A percentile compares a stretch with the other conserved stretches of the same genome.
Conservation (phyloP, 2,888 invertebrate species). For the Troilus luridus region DNA sequence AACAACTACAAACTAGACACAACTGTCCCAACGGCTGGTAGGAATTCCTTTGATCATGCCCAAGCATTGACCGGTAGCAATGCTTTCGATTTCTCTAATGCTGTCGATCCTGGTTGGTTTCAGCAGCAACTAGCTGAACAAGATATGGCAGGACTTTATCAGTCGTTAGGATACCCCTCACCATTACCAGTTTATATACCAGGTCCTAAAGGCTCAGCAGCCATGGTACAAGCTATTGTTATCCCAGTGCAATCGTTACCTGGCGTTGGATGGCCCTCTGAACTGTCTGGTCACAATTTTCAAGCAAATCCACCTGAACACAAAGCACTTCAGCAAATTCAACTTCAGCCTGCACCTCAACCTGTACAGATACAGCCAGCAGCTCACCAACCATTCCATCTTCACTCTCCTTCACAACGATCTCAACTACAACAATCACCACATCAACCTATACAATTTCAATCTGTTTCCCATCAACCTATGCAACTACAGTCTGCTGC, state of each 20-base stretch:
- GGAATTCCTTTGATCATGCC: slow-evolving; percentile 69
- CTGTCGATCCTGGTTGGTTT: slow-evolving; percentile 62
- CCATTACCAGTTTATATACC: slow-evolving; percentile 62
- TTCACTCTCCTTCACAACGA: slow-evolving; percentile 13
- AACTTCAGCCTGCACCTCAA: slow-evolving; percentile 21
- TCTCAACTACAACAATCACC: background rate
- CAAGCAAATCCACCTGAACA: background rate
- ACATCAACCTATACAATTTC: background rate
- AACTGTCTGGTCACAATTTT: background rate
- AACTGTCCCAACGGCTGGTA: slow-evolving; percentile 65
- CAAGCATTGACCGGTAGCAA: slow-evolving; percentile 71
- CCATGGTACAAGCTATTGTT: slow-evolving; percentile 64
- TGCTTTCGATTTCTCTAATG: slow-evolving; percentile 71
- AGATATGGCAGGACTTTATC: slow-evolving; percentile 60
- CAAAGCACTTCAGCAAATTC: slow-evolving; percentile 27
- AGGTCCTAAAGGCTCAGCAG: slow-evolving; percentile 61
- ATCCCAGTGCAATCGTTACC: slow-evolving; percentile 60
- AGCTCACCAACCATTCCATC: background rate
- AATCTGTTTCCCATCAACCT: background rate
- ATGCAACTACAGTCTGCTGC: slow-evolving; percentile 14
- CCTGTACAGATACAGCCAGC: background rate
- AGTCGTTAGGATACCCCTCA: slow-evolving; percentile 60
- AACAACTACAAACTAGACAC: slow-evolving; percentile 61
- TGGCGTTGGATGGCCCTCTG: slow-evolving; percentile 7
- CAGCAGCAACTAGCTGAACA: slow-evolving; percentile 54